phyloP scores from a whole-genome alignment of 1,140 invertebrate species.

The Drosophila kepulauana region DNA sequence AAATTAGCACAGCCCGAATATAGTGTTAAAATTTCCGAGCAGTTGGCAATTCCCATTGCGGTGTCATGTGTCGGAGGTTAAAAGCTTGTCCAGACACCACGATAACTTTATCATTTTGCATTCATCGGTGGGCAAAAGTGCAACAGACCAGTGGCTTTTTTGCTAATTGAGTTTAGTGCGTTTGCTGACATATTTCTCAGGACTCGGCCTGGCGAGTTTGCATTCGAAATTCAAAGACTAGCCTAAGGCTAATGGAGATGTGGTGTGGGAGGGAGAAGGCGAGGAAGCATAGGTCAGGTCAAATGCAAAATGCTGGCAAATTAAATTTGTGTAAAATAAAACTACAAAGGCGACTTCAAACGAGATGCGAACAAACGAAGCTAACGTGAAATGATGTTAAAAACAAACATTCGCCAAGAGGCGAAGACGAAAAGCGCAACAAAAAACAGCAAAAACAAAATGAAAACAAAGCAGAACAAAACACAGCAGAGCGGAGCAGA shows the following conservation, averaged over 20 bases:
- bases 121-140: constrained; percentile 2
- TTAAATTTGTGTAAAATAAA: constrained; percentile 41
- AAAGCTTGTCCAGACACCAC: constrained; percentile 5
- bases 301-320: constrained; percentile 46
- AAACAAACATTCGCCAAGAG: constrained; percentile 69
- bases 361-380: constrained; percentile 42
- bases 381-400: constrained; percentile 63
- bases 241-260: background rate
- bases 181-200: constrained; percentile 10
- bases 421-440: constrained; percentile 54
- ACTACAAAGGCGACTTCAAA: constrained; percentile 73
- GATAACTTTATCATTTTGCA: constrained; percentile 10
- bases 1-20: constrained; percentile 15
- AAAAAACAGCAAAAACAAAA: constrained; percentile 26
- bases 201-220: background rate
- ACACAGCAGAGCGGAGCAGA: constrained; percentile 16
- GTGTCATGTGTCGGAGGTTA: constrained; percentile 13
- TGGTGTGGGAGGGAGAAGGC: background rate
- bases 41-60: constrained; percentile 14
- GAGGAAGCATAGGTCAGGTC: constrained; percentile 44
- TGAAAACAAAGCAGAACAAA: constrained; percentile 8
- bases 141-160: background rate
- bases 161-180: constrained; percentile 13
- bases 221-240: constrained; percentile 1
- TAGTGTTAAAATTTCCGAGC: constrained; percentile 13